Evolutionary conservation across 1,140 invertebrate genomes (phyloP).

Genomic region (Sarcophaga peregrina): DNA sequence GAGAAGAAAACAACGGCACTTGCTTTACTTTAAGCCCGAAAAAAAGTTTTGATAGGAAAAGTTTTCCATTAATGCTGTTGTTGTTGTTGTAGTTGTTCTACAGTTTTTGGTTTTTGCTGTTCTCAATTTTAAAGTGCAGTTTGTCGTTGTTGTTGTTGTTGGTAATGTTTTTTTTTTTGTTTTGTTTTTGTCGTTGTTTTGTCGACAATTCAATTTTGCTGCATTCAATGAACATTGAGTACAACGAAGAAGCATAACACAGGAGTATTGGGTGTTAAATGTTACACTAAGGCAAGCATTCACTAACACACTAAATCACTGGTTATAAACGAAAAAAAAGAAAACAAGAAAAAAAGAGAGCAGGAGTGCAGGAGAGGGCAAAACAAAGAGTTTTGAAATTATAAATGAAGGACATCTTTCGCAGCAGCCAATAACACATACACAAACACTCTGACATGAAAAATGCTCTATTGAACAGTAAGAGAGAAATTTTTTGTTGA

Average conservation of each 20-base stretch:
- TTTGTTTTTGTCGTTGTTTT: not conserved
- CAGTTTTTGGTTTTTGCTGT: not conserved
- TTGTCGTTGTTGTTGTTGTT: not conserved
- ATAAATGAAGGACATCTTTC: conserved; percentile 1
- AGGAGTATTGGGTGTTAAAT: not conserved
- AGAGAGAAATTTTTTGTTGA: not conserved
- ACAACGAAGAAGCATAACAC: not conserved
- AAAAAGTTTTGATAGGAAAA: conserved; percentile 11
- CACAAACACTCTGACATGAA: not conserved
- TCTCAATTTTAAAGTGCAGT: not conserved
- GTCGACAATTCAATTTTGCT: not conserved
- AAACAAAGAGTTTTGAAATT: not conserved
- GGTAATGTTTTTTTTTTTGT: not conserved
- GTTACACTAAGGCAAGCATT: not conserved
- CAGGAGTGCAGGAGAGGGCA: not conserved
- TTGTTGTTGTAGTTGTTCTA: not conserved
- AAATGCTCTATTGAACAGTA: not conserved
- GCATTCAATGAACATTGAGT: not conserved
- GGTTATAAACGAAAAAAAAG: not conserved
- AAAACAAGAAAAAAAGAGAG: too few species aligned
- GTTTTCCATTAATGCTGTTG: not conserved
- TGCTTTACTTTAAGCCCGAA: not conserved
- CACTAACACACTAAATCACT: not conserved
- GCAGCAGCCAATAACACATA: not conserved
- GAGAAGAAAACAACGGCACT: not conserved